A percentile compares a stretch with the other conserved stretches of the same genome.
Conservation (phyloP, 2,888 invertebrate genomes). For the Caenorhabditis sulstoni region DNA sequence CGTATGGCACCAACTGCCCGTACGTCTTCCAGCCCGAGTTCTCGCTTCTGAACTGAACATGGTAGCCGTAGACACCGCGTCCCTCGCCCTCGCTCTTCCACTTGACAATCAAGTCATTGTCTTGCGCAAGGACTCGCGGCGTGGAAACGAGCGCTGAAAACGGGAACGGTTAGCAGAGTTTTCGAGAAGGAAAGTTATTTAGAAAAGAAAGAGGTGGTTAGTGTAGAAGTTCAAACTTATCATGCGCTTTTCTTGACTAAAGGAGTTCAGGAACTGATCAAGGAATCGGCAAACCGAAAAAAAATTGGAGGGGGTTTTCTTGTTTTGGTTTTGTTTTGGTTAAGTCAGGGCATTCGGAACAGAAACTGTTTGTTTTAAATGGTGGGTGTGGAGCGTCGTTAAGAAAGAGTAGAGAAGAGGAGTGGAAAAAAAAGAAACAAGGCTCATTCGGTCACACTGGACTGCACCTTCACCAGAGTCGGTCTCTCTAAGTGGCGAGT, state of each 20-base stretch:
- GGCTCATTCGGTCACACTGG: constrained; percentile 25
- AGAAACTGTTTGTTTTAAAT: constrained; percentile 20
- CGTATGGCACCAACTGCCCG: constrained; percentile 79
- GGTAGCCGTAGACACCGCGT: constrained; percentile 79
- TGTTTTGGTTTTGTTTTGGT: no score
- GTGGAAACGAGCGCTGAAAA: constrained; percentile 78
- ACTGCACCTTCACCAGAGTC: constrained; percentile 52
- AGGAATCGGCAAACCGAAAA: no score
- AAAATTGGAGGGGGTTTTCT: no score
- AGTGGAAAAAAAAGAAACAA: constrained; percentile 31
- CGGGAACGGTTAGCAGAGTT: not conserved
- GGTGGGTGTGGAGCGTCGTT: not conserved
- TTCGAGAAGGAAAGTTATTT: not conserved
- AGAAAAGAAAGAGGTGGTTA: constrained; percentile 20
- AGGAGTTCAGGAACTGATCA: no score
- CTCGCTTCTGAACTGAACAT: constrained; percentile 75
- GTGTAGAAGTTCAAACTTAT: constrained; percentile 26
- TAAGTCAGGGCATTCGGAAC: no score
- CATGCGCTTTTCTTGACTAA: constrained; percentile 32
- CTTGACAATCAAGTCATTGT: constrained; percentile 74
- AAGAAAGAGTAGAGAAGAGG: constrained; percentile 25
- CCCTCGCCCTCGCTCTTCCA: constrained; percentile 79
- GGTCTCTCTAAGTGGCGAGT: constrained; percentile 53
- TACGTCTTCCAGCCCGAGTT: constrained; percentile 69
- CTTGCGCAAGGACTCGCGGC: constrained; percentile 72